Conservation (phyloP, 2,113 vertebrate genomes). For the Pedionomus torquatus region DNA sequence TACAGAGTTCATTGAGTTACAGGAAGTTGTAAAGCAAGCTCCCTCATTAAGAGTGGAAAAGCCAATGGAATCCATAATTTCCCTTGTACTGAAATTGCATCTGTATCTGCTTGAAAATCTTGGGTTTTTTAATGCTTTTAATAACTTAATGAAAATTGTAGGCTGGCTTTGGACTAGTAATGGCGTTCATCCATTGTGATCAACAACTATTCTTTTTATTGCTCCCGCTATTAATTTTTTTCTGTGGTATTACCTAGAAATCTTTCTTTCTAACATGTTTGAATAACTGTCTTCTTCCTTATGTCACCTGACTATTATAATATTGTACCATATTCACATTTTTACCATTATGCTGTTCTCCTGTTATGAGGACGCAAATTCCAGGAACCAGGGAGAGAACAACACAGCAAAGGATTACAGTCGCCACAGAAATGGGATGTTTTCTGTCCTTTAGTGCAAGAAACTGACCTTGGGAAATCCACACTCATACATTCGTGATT, state of each 20-base stretch:
- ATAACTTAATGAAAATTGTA: not conserved
- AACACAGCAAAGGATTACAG: not conserved
- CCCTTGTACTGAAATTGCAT: not conserved
- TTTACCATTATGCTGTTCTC: not conserved
- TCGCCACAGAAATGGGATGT: not conserved
- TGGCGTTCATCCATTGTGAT: not conserved
- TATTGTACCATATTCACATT: not conserved
- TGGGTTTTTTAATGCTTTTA: not conserved
- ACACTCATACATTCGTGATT: not conserved
- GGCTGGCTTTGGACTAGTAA: not conserved
- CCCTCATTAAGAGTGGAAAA: not conserved
- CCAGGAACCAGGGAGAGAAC: not conserved
- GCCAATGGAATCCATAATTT: not conserved
- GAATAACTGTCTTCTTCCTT: not conserved
- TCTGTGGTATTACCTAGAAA: not conserved
- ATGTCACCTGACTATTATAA: not conserved
- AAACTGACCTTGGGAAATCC: not conserved
- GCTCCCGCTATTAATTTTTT: not conserved
- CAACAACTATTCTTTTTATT: not conserved
- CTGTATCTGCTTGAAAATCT: not conserved
- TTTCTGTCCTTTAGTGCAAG: not conserved
- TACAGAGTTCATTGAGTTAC: not conserved
- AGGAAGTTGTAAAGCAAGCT: not conserved
- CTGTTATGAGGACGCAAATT: not conserved
- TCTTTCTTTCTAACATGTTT: not conserved